Evolutionary conservation across 2,113 vertebrate genomes (phyloP), one percentile per base, ranked within the genome.

Genomic region (Phyllopteryx taeniolatus): DNA sequence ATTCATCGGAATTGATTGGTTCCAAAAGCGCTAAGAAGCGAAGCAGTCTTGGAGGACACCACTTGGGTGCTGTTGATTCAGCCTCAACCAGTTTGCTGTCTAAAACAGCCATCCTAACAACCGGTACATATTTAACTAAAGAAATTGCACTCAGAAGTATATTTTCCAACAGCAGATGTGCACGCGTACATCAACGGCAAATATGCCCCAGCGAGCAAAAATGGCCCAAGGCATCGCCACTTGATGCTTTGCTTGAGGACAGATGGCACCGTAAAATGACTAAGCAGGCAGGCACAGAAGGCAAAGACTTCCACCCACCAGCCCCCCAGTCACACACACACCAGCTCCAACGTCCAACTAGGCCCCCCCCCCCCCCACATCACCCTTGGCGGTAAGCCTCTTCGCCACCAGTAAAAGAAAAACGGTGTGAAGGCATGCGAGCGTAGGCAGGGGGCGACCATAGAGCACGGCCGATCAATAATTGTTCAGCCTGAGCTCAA

Each of bases 231-330:
- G 87, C 73, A 76, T 86, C 80, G 78, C 79, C 81, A 83, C 85
- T 90, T 78, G 86, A 89, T 67, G 60, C 85, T 85, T 91, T 85
- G 79, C 86, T 79, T 71, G 71, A 74, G 77, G 89, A 88, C 90
- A 91, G 88, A 90, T 91, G 90, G 90, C 79, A 74, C 83, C 82
- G 83, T 88, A 86, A 90, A 91, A 88, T 90, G 82, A 89, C 88
- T 76, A 81, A 81, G 89, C 85, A 84, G 83, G 79, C 84, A 71
- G 11, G 80, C 79, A 87, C 89, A 88, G 84, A 89, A 63, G 61
- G 61, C 31, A 42, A 63, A 43, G 61, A 63, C 17, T 42, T 35
- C 35, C 35, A 63, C 17, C 19, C 61, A 20, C 33, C 53, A n/a
- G 3, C 19, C 47, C 6, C 20, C 8, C 60, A 39, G 7, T 3